These are phyloP conservation scores for Paramuricea clavata DNA, from an alignment of 92 coral and sea anemone species.

Conservation along the genomic window DNA sequence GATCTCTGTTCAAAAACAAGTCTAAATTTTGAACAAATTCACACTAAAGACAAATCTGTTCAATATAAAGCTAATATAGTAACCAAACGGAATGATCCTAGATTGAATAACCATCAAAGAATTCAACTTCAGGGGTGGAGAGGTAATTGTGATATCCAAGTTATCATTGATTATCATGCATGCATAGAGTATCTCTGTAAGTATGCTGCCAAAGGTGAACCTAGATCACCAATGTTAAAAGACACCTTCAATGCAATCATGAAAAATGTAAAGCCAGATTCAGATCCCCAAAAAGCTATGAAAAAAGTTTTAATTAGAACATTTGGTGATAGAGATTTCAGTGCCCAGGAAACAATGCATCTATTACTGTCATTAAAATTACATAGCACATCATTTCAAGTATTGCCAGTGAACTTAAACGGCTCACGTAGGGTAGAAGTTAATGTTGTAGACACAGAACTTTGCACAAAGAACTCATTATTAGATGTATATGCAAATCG, in stretches of 20 bases:
- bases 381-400: slow-evolving; percentile 59
- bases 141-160: slow-evolving; percentile 44
- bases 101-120: slow-evolving; percentile 50
- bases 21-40: slow-evolving; percentile 62
- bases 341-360: slow-evolving; percentile 74
- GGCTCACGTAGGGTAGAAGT: slow-evolving; percentile 44
- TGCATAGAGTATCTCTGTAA: slow-evolving; percentile 29
- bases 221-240: slow-evolving; percentile 51
- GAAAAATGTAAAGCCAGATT: slow-evolving; percentile 23
- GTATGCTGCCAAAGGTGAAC: slow-evolving; percentile 60
- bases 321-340: slow-evolving; percentile 15
- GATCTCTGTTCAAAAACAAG: slow-evolving; percentile 60
- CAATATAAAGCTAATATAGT: slow-evolving; percentile 61
- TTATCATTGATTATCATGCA: slow-evolving; percentile 1
- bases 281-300: slow-evolving; percentile 41
- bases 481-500: slow-evolving; percentile 69
- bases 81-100: slow-evolving; percentile 58
- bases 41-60: slow-evolving; percentile 41
- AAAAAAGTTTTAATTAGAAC: slow-evolving; percentile 12
- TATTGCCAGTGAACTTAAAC: slow-evolving; percentile 50
- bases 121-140: slow-evolving; percentile 66
- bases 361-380: slow-evolving; percentile 56
- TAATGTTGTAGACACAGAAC: slow-evolving; percentile 38
- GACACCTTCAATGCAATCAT: slow-evolving; percentile 59
- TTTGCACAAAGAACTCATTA: slow-evolving; percentile 62